Evolutionary conservation across 1,140 invertebrate species (phyloP).

Genomic region (Drosophila simulans): DNA sequence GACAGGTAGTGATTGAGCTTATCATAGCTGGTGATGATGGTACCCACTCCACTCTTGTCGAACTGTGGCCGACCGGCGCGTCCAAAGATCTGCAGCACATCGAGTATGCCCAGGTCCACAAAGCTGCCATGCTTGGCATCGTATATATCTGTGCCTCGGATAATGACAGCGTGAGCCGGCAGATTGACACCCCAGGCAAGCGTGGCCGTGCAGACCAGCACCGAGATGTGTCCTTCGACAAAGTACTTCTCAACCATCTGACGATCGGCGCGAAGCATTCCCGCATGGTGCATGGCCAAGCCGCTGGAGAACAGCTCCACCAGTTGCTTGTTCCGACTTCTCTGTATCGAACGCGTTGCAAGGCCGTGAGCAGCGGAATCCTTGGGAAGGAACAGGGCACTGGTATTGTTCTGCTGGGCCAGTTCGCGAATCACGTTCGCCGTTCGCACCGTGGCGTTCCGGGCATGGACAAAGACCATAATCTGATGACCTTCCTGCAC

Average conservation of each 20-base stretch:
- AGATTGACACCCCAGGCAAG: constrained; percentile 99
- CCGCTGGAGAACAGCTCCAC: constrained; percentile 94
- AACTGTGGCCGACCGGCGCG: constrained; percentile 98
- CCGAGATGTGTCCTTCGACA: constrained; percentile 94
- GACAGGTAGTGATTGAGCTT: constrained; percentile 98
- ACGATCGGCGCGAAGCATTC: constrained; percentile 86
- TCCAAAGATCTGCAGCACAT: constrained; percentile 99
- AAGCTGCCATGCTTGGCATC: constrained; percentile 97
- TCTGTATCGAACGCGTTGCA: constrained; percentile 88
- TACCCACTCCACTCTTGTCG: constrained; percentile 95
- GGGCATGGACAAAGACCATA: constrained; percentile 99
- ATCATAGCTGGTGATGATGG: constrained; percentile 97
- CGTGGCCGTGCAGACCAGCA: constrained; percentile 98
- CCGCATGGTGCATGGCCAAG: constrained; percentile 98
- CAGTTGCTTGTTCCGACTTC: constrained; percentile 91
- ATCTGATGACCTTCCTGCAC: constrained; percentile 97
- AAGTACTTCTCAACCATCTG: constrained; percentile 96
- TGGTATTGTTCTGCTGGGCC: constrained; percentile 90
- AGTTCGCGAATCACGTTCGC: constrained; percentile 92
- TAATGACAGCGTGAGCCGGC: constrained; percentile 98
- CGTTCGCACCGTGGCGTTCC: constrained; percentile 96
- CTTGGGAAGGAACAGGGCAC: constrained; percentile 89
- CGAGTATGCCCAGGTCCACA: constrained; percentile 97
- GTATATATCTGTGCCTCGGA: constrained; percentile 98
- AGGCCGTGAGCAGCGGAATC: constrained; percentile 87